phyloP scores from a whole-genome alignment of 2,888 invertebrate genomes.

The Drosophila dives region DNA sequence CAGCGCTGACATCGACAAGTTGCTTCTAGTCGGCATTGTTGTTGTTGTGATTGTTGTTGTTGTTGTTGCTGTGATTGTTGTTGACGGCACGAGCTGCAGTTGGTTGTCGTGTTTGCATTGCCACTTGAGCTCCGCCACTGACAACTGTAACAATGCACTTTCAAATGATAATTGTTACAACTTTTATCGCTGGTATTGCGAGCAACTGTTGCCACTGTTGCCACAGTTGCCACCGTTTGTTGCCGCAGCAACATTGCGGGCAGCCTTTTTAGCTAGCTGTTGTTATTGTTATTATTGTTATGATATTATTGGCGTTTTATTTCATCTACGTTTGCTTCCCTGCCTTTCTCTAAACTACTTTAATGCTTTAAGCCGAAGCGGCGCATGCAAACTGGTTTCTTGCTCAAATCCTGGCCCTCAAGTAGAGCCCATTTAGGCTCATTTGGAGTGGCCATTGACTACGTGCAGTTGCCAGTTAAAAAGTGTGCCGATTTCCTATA shows the following conservation, averaged over 20 bases:
- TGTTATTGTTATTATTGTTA: conserved; percentile 72
- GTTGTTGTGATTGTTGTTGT: conserved; percentile 12
- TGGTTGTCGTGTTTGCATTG: conserved; percentile 38
- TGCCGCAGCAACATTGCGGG: conserved; percentile 46
- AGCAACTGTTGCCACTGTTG: conserved; percentile 64
- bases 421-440: conserved; percentile 38
- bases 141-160: conserved; percentile 79
- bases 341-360: conserved; percentile 35
- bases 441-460: conserved; percentile 53
- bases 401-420: neutral
- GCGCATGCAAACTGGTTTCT: conserved; percentile 40
- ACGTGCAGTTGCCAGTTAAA: conserved; percentile 50
- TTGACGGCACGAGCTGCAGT: conserved; percentile 58
- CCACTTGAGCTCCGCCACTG: conserved; percentile 66
- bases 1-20: conserved; percentile 48
- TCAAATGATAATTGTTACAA: conserved; percentile 81
- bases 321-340: conserved; percentile 61
- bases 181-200: conserved; percentile 76
- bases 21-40: conserved; percentile 13
- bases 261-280: conserved; percentile 35
- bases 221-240: conserved; percentile 27
- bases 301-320: conserved; percentile 75
- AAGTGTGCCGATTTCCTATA: conserved; percentile 37
- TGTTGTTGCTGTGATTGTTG: conserved; percentile 24
- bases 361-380: conserved; percentile 34